phyloP scores from a whole-genome alignment of 1,140 invertebrate species.

The Eubasilissa regina region DNA sequence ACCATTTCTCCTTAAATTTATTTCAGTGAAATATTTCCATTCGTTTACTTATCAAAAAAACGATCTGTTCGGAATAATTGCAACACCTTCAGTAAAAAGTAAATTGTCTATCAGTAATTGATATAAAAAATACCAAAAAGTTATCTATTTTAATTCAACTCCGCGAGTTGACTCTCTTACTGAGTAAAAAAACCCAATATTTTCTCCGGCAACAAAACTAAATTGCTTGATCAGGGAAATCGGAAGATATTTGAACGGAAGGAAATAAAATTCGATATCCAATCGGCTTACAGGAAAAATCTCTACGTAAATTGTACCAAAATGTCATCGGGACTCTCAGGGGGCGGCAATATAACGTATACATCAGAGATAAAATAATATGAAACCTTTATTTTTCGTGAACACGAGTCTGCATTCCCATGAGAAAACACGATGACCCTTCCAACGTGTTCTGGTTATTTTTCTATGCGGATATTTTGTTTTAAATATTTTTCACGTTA shows the following conservation, averaged over 20 bases:
- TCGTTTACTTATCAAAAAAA: no score
- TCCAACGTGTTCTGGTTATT: constrained; percentile 1
- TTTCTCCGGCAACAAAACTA: constrained; percentile 45
- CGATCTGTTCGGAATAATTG: no score
- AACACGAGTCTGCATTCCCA: constrained; percentile 42
- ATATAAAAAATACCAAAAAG: not conserved
- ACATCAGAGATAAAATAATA: constrained; percentile 58
- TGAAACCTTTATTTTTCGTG: constrained; percentile 52
- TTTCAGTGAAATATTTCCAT: no score
- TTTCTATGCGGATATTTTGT: no score
- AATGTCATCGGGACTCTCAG: constrained; percentile 53
- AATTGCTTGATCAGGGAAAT: constrained; percentile 57
- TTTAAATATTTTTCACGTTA: no score
- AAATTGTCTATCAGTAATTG: no score
- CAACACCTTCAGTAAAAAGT: no score
- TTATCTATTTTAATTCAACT: constrained; percentile 36
- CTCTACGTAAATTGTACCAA: constrained; percentile 58
- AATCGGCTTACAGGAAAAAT: constrained; percentile 58
- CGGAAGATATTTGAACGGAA: constrained; percentile 55
- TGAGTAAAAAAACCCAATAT: constrained; percentile 6
- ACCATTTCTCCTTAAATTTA: no score
- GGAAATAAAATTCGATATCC: constrained; percentile 58
- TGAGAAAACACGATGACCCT: constrained; percentile 49
- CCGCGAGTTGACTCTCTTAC: constrained; percentile 7
- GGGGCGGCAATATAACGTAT: constrained; percentile 46